Base-by-base conservation (phyloP, 2,888 invertebrate species). In the Phorcus lineatus region DNA sequence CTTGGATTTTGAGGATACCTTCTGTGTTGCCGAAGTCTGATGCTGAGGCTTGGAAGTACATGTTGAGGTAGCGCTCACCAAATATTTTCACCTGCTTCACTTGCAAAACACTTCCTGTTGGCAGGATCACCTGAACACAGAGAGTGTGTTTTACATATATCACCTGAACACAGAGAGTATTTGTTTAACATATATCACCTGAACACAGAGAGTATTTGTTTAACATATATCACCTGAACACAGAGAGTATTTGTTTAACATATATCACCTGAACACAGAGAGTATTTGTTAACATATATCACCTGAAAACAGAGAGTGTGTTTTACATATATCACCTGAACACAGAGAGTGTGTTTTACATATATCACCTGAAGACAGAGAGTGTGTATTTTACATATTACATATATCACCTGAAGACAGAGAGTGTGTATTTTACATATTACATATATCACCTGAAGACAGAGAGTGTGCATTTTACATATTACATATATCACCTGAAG, bases 1-100 rank as follows among this genome's bases (percentile, higher is more conserved):
- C 6, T 31, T 36, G 36, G 36, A 4, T 2, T 2, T 22, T 17
- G 74, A 28, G 70, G 67, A 36, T 80, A 86, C 88, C 88, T 85
- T 85, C 82, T 13, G 84, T 82, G 19, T 83, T 80, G 19, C 78
- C 80, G 79, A 83, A 86, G 77, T 90, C 90, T 36, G 84, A 74
- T 7, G 86, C 76, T 9, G 89, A 86, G 19, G 86, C 84, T 67
- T 84, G 85, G 16, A 88, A 77, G 78, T 82, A 85, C 17, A 87
- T 76, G 77, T 87, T 88, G 57, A 89, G 84, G 81, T 83, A 88
- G 6, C 80, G 53, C 6, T 74, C 55, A 6, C 77, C 80, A 3
- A 81, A 75, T 22, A 81, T 52, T 62, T 54, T 78, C 3, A 85
- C 82, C 24, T 83, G 67, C 6, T 77, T 80, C 22, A 88, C 81